A percentile compares a stretch with the other conserved stretches of the same genome.
Evolutionary conservation across 2,888 invertebrate genomes (phyloP).

Genomic region (Merodon equestris): DNA sequence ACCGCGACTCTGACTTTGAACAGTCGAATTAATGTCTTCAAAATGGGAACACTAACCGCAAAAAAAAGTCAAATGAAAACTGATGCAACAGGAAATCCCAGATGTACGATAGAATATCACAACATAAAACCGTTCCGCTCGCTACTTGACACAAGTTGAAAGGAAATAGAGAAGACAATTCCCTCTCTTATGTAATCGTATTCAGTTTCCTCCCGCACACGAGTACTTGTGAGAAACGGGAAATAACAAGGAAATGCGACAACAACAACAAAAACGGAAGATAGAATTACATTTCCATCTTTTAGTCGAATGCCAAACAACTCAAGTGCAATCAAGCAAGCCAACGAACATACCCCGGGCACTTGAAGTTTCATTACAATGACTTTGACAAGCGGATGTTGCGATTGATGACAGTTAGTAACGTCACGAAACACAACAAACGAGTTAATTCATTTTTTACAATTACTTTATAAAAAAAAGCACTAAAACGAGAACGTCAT

Average conservation of each 20-base stretch:
- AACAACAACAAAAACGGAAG: no score
- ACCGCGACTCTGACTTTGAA: conserved; percentile 18
- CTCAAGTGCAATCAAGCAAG: conserved; percentile 56
- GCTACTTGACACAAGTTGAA: no score
- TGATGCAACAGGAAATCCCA: conserved; percentile 58
- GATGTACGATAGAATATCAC: conserved; percentile 53
- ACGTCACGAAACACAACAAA: no score
- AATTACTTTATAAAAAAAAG: conserved; percentile 12
- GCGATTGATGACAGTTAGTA: conserved; percentile 2
- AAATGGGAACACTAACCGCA: conserved; percentile 9
- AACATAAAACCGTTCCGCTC: conserved; percentile 5
- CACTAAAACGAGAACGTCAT: background rate
- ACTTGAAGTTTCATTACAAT: conserved; percentile 46
- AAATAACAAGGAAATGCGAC: conserved; percentile 24
- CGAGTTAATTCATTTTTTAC: background rate
- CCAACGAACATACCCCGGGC: conserved; percentile 45
- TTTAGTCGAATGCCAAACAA: conserved; percentile 7
- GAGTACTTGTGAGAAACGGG: conserved; percentile 21
- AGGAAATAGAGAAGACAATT: conserved; percentile 30
- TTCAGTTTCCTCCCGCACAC: conserved; percentile 43
- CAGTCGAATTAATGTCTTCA: conserved; percentile 1
- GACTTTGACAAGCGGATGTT: conserved; percentile 54
- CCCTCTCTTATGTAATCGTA: background rate
- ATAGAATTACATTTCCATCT: no score
- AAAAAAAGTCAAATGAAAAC: conserved; percentile 17